A percentile compares a stretch with the other conserved stretches of the same genome.
Evolutionary conservation across 2,888 invertebrate species (phyloP).

Genomic region (Lasioglossum oenotherae): DNA sequence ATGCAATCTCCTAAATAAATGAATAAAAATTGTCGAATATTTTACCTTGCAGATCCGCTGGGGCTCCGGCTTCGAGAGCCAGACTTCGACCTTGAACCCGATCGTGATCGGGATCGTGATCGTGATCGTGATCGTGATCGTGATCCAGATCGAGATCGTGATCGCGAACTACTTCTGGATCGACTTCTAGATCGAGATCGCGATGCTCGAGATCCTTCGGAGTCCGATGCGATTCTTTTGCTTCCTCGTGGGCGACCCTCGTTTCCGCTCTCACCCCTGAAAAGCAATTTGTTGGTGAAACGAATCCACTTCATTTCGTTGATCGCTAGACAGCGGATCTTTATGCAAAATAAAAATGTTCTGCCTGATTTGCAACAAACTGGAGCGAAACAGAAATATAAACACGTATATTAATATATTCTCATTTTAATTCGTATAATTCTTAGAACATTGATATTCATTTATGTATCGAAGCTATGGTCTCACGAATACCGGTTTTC

Average conservation of each 20-base stretch:
- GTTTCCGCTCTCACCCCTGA: slow-evolving; percentile 83
- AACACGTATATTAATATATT: too few species aligned
- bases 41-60: slow-evolving; percentile 79
- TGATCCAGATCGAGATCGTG: slow-evolving; percentile 81
- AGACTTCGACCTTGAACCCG: slow-evolving; percentile 72
- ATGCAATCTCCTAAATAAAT: neutral
- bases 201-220: slow-evolving; percentile 85
- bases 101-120: slow-evolving; percentile 73
- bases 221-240: slow-evolving; percentile 88
- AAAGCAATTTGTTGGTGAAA: neutral
- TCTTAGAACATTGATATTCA: too few species aligned
- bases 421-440: too few species aligned
- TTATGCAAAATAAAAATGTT: too few species aligned
- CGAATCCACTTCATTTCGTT: neutral
- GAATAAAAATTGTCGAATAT: neutral
- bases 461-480: too few species aligned
- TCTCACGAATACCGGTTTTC: too few species aligned
- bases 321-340: too few species aligned
- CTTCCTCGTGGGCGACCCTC: slow-evolving; percentile 85
- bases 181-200: slow-evolving; percentile 76
- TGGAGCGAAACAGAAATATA: too few species aligned
- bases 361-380: too few species aligned
- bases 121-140: slow-evolving; percentile 75
- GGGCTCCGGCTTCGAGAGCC: slow-evolving; percentile 83
- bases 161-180: slow-evolving; percentile 76